phyloP scores from a whole-genome alignment of 2,113 vertebrate genomes.

The Rhinolophus sinicus region DNA sequence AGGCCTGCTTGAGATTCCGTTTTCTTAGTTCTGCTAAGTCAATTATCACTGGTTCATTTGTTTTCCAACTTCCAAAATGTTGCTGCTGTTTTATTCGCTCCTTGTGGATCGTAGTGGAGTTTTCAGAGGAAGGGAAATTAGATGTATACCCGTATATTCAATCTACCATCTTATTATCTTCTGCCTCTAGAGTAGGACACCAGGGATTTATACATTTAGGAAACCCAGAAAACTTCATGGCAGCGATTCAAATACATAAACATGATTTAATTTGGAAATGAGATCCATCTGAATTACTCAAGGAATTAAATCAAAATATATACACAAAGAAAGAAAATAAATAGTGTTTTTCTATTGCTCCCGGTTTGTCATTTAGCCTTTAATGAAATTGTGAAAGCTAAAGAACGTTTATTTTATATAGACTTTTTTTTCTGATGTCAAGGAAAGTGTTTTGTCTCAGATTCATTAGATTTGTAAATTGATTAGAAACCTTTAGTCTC shows the following conservation, averaged over 20 bases:
- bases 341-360: neutral
- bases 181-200: neutral
- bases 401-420: slow-evolving; percentile 25
- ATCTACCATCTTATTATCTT: slow-evolving; percentile 49
- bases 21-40: slow-evolving; percentile 41
- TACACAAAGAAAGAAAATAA: slow-evolving; percentile 18
- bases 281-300: slow-evolving; percentile 51
- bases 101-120: neutral
- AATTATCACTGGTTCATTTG: slow-evolving; percentile 61
- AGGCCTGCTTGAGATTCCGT: slow-evolving; percentile 1
- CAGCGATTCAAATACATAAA: slow-evolving; percentile 59
- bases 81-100: slow-evolving; percentile 38
- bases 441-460: neutral
- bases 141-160: neutral
- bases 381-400: slow-evolving; percentile 41
- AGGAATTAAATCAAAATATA: slow-evolving; percentile 54
- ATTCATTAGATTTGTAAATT: slow-evolving; percentile 18
- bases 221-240: neutral
- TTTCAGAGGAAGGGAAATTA: slow-evolving; percentile 57
- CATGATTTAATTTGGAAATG: slow-evolving; percentile 61
- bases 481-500: neutral
- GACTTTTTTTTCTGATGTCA: neutral
- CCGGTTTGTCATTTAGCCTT: slow-evolving; percentile 38
- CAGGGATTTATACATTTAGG: slow-evolving; percentile 19
- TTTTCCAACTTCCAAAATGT: slow-evolving; percentile 43